Base-by-base conservation (phyloP, 2,888 invertebrate species). In the Nomada goodeniana region DNA sequence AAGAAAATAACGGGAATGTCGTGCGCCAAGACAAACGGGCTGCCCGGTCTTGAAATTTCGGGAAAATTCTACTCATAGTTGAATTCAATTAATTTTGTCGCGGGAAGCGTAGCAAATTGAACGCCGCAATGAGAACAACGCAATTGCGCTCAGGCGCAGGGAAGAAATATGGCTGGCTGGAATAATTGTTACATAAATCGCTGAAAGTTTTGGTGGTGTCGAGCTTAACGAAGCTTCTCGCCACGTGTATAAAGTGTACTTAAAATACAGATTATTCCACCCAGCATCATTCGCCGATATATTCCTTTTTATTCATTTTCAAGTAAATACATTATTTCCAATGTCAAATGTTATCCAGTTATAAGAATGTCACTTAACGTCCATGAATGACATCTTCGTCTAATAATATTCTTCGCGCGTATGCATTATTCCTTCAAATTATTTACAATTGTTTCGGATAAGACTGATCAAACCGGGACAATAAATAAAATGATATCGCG, bases 181-280 rank as follows among this genome's bases (percentile, higher is more conserved):
- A 70, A 80, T 76, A 80, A 72, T 80, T 80, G 80, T 80, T 77
- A 47, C 71, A 72, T 72, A 80, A 80, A 80, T 80, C 70, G 80
- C 71, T 36, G 77, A 70, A 80, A 72, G 61, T 77, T 80, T 80
- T 72, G 77, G 71, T 44, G 71, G 76, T 72, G 76, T 53, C 18
- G 44, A 65, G 44, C 65, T 55, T 64, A 50, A 53, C 61, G 61
- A 67, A 55, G 57, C n/a, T 65, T 79, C 79, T 50, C 76, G 42
- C 60, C 80, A 60, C 26, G 20, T 67, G 29, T 67, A 68, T 47
- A 29, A 44, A 73, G 55, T 57, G 68, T 47, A 15, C 73, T 20
- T 67, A 15, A 52, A 29, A 44, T 57, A 29, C n/a, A 29, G 15
- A 11, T 15, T 29, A 60, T 50, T 60, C 36, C n/a, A 20, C 5